phyloP scores from a whole-genome alignment of 2,888 invertebrate species.

The Orthonychiurus folsomi region DNA sequence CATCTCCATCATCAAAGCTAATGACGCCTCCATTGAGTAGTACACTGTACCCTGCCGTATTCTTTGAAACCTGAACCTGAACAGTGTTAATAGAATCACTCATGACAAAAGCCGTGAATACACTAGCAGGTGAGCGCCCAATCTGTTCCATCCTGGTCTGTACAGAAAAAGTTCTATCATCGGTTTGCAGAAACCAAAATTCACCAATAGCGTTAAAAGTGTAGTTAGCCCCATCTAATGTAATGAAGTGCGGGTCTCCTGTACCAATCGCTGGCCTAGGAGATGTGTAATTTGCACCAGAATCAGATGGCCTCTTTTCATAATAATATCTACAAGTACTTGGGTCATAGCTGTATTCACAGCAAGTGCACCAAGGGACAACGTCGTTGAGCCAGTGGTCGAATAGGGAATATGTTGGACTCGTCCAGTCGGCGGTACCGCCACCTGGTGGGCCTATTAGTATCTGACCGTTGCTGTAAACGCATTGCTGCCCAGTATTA shows the following conservation, averaged over 20 bases:
- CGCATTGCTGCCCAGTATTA: not conserved
- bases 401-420: not conserved
- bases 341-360: not conserved
- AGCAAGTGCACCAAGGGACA: not conserved
- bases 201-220: slow-evolving; percentile 92
- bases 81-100: not conserved
- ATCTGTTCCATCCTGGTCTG: slow-evolving; percentile 6
- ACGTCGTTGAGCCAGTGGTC: not conserved
- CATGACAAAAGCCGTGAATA: slow-evolving; percentile 2
- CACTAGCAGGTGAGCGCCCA: not conserved
- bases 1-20: not conserved
- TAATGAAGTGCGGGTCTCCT: slow-evolving; percentile 89
- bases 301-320: not conserved
- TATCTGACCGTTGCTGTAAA: not conserved
- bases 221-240: slow-evolving; percentile 80
- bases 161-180: not conserved
- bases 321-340: not conserved
- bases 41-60: not conserved
- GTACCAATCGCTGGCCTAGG: slow-evolving; percentile 42
- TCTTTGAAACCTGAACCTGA: not conserved
- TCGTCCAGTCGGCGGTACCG: not conserved
- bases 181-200: slow-evolving; percentile 47
- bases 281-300: not conserved
- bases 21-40: too few species aligned
- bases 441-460: not conserved